Percentiles rank a stretch among this genome's conserved stretches.
Conservation (phyloP, 2,888 invertebrate species). For the Notodonta ziczac region DNA sequence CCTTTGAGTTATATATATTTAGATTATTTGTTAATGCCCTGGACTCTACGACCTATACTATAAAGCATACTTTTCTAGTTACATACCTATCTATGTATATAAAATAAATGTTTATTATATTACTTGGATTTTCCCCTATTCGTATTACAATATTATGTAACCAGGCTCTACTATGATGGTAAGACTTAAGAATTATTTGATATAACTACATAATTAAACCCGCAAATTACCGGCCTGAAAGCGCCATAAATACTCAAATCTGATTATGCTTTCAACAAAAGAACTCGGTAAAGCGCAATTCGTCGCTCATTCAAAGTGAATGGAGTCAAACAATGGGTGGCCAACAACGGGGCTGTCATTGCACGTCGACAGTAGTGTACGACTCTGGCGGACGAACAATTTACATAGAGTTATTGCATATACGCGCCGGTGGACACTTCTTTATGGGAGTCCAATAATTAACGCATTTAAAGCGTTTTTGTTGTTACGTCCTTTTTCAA, state of each 20-base stretch:
- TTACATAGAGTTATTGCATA: slow-evolving; percentile 63
- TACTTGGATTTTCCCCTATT: too few species aligned
- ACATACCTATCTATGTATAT: too few species aligned
- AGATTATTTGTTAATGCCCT: too few species aligned
- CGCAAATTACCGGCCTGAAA: background rate
- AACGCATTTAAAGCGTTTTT: background rate
- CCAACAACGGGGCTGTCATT: slow-evolving; percentile 39
- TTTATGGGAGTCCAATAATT: slow-evolving; percentile 32
- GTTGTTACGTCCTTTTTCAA: too few species aligned
- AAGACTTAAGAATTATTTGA: background rate
- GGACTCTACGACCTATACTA: too few species aligned
- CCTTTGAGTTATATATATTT: too few species aligned
- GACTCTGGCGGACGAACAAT: slow-evolving; percentile 51
- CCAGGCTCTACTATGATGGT: too few species aligned
- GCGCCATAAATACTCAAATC: slow-evolving; percentile 8
- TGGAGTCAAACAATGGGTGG: slow-evolving; percentile 35
- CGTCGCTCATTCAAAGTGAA: slow-evolving; percentile 29
- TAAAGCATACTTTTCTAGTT: too few species aligned
- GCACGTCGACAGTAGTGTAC: slow-evolving; percentile 52
- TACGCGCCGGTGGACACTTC: slow-evolving; percentile 44
- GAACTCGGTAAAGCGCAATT: slow-evolving; percentile 26
- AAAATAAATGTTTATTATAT: too few species aligned
- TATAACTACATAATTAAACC: background rate
- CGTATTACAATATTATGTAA: too few species aligned
- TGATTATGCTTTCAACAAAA: slow-evolving; percentile 15